Conservation (phyloP, 2,113 vertebrate species). For the Macaca mulatta region DNA sequence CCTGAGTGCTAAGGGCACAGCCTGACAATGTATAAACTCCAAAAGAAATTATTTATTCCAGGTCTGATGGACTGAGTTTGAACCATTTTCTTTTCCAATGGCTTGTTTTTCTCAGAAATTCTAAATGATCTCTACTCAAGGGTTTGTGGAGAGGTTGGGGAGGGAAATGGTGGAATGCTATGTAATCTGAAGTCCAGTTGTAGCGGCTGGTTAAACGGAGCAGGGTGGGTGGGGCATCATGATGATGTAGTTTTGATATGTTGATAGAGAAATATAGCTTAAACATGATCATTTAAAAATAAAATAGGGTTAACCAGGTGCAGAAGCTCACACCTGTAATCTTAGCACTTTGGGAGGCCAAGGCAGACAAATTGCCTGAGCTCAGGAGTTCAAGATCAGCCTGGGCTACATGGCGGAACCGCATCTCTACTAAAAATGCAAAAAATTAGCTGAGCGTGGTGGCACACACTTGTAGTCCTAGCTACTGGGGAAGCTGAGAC, state of each 20-base stretch:
- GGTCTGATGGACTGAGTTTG: background rate
- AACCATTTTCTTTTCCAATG: background rate
- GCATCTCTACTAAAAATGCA: background rate
- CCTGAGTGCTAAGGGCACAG: background rate
- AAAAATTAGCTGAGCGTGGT: background rate
- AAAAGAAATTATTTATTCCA: background rate
- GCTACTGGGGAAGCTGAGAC: too few relatives aligned
- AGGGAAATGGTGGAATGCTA: fast-evolving
- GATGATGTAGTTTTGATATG: background rate
- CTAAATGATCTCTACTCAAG: too few relatives aligned
- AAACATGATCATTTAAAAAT: background rate
- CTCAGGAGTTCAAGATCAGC: background rate
- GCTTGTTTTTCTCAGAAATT: background rate
- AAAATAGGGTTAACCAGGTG: too few relatives aligned
- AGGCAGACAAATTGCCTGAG: background rate
- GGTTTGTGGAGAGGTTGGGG: fast-evolving
- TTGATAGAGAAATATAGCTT: background rate
- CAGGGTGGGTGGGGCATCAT: too few relatives aligned
- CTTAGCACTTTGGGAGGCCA: background rate
- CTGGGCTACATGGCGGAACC: too few relatives aligned
- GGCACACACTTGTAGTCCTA: too few relatives aligned
- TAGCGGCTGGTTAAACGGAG: background rate
- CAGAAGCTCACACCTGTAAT: background rate
- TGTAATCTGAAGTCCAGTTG: background rate
- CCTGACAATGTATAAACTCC: background rate